These are phyloP conservation scores for Operophtera brumata DNA, from an alignment of 2,888 invertebrate species.

Conservation along the genomic window DNA sequence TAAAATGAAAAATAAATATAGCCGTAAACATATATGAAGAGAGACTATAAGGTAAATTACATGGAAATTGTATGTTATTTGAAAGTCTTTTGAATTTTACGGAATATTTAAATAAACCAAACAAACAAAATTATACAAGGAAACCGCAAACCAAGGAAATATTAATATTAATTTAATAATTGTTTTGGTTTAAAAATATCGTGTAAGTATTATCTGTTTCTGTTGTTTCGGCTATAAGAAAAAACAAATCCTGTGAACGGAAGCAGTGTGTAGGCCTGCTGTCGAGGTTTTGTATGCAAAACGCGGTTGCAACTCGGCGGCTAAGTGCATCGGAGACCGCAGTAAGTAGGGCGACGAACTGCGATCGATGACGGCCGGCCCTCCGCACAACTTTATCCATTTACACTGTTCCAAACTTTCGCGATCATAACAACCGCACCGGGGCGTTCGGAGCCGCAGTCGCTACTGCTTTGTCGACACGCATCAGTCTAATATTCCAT, in stretches of 20 bases:
- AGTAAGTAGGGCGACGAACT: constrained; percentile 80
- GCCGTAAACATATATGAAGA: background rate
- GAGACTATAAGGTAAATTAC: background rate
- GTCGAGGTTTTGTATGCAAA: constrained; percentile 43
- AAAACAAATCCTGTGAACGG: constrained; percentile 25
- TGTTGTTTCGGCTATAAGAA: constrained; percentile 11
- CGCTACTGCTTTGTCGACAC: constrained; percentile 34
- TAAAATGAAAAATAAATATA: background rate
- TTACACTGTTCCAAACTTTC: constrained; percentile 73
- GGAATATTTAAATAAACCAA: too few relatives aligned
- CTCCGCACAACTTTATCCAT: constrained; percentile 76
- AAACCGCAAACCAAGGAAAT: too few relatives aligned
- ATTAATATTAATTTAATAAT: too few relatives aligned
- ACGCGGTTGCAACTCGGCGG: constrained; percentile 57
- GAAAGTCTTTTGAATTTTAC: too few relatives aligned
- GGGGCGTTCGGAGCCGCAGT: constrained; percentile 25
- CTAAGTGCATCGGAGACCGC: constrained; percentile 71
- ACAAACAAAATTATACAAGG: too few relatives aligned
- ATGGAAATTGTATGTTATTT: too few relatives aligned
- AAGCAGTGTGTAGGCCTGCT: constrained; percentile 29
- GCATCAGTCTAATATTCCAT: constrained; percentile 25
- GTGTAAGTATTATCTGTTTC: background rate
- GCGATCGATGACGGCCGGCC: constrained; percentile 75
- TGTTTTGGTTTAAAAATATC: background rate
- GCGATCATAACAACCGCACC: constrained; percentile 64